Evolutionary conservation across 2,888 invertebrate species (phyloP).

Genomic region (Dynastes hyllus): DNA sequence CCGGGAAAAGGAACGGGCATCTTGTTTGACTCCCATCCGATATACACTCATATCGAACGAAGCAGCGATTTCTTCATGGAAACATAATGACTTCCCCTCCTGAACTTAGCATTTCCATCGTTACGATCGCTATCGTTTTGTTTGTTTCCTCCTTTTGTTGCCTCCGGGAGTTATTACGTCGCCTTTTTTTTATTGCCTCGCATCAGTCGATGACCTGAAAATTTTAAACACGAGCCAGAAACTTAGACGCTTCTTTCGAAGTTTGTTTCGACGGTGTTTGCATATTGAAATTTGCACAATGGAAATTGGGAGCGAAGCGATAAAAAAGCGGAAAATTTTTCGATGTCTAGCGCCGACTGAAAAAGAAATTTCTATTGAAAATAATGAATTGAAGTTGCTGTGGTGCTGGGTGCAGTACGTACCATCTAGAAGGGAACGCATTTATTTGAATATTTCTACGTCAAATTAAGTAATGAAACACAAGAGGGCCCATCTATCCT

Average conservation of each 20-base stretch:
- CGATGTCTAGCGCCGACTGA: not conserved
- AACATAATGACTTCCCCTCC: slow-evolving; percentile 33
- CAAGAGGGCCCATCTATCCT: too few relatives aligned
- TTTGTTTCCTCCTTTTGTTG: not conserved
- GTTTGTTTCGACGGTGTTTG: slow-evolving; percentile 2
- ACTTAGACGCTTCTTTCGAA: slow-evolving; percentile 10
- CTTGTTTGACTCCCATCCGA: slow-evolving; percentile 32
- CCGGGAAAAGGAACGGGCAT: not conserved
- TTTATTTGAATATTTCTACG: too few relatives aligned
- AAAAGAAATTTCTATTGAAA: not conserved
- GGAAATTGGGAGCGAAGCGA: not conserved
- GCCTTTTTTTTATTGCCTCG: slow-evolving; percentile 1
- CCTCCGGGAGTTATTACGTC: slow-evolving; percentile 16
- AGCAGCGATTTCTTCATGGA: slow-evolving; percentile 4
- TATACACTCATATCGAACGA: slow-evolving; percentile 29
- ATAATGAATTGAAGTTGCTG: not conserved
- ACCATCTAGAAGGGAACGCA: too few relatives aligned
- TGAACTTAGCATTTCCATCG: slow-evolving; percentile 23
- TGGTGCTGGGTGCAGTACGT: not conserved
- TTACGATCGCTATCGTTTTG: slow-evolving; percentile 20
- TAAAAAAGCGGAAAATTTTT: not conserved
- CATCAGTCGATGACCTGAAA: slow-evolving; percentile 20
- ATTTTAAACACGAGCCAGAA: slow-evolving; percentile 22
- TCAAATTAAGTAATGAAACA: too few relatives aligned
- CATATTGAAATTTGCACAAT: slow-evolving; percentile 9